Evolutionary conservation across 2,797 vertebrate genomes (phyloP), one percentile per base, ranked within the genome.

Genomic region (Thaleichthys pacificus): DNA sequence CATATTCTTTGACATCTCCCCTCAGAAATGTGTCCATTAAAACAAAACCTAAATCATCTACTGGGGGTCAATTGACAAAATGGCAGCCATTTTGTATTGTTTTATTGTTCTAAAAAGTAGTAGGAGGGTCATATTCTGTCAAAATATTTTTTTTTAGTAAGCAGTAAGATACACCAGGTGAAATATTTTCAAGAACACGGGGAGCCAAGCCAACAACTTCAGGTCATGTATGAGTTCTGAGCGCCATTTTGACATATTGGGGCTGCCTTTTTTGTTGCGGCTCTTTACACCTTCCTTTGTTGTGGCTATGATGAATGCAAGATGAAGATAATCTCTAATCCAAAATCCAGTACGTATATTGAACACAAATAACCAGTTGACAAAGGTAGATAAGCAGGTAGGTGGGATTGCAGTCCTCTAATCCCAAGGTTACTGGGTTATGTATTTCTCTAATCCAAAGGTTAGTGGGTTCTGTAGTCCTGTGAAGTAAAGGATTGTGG

Each of bases 1-100:
- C 15, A 6, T 54, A 19, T 54, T 54, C 51, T n/a, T 54, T 54
- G 19, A n/a, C 51, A 4, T 89, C 84, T 80, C 80, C 82, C 79
- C 83, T 87, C 86, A 88, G 89, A 87, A 80, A 73, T 85, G 82
- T 85, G 80, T 89, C 82, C 77, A 82, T 78, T 80, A 61, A 80
- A 84, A 85, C 84, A 71, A 60, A 68, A 77, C 76, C 76, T 73
- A 49, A 84, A 74, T 84, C 82, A 84, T 82, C 66, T 75, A 72
- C 61, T 64, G 69, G 85, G 85, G 63, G 22, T 77, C 68, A 73
- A 87, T 74, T 47, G 65, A 76, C 75, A 85, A 85, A 63, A 89
- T 81, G 66, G 77, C 62, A 66, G 70, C 47, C 30, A 12, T 54
- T 68, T 68, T n/a, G 0, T 80, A 70, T 82, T 30, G 30, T 49